A percentile compares a stretch with the other conserved stretches of the same genome.
These are phyloP conservation scores for Crematogaster levior DNA, from an alignment of 2,888 invertebrate genomes.

Conservation along the genomic window DNA sequence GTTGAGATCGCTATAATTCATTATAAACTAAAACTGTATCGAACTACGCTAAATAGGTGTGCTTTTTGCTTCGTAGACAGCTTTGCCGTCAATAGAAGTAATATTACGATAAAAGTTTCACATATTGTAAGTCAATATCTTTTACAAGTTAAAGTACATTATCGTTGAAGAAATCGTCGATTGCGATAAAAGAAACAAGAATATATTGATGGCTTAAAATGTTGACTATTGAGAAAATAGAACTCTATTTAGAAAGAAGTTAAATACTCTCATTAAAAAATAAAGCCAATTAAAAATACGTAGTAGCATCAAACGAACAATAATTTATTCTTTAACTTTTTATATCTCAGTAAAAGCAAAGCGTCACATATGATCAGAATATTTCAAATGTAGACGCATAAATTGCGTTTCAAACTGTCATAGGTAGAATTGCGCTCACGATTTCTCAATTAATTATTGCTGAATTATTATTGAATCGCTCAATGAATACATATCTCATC, in stretches of 20 bases:
- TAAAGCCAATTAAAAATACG: background rate
- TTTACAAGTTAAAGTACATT: background rate
- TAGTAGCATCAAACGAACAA: background rate
- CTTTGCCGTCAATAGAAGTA: conserved; percentile 3
- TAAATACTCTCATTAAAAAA: background rate
- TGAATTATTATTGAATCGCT: background rate
- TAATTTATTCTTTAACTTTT: background rate
- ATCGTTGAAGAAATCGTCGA: background rate
- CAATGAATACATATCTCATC: background rate
- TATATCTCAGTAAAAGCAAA: background rate
- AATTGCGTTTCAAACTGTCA: background rate
- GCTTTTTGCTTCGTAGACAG: background rate
- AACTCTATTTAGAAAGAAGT: background rate
- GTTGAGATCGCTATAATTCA: background rate
- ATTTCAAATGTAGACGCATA: background rate
- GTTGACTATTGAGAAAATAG: background rate
- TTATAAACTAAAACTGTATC: background rate
- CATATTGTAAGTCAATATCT: background rate
- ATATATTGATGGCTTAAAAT: background rate
- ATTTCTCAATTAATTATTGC: background rate
- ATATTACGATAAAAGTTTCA: background rate
- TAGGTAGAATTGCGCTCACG: background rate
- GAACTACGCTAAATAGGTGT: background rate
- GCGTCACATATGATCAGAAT: background rate
- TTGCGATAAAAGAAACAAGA: background rate